Percentiles rank a stretch among this genome's conserved stretches.
Evolutionary conservation across 2,888 invertebrate species (phyloP).

Genomic region (Cephus runcator): DNA sequence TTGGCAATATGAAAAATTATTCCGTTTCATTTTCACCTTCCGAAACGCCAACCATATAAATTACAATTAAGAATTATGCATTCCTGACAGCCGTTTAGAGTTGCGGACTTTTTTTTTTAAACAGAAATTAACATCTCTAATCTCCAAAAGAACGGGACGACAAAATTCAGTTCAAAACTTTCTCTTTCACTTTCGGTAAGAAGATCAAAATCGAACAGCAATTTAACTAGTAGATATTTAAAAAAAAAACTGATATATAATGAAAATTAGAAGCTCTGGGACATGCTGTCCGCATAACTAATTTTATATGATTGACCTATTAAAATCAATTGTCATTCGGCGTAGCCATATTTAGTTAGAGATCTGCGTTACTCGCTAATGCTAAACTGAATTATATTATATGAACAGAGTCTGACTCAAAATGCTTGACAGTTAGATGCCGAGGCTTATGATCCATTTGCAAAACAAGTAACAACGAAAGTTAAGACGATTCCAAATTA

Average conservation of each 20-base stretch:
- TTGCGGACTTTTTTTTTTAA: not conserved
- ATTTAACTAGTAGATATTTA: not conserved
- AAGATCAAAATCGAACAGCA: not conserved
- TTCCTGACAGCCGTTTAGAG: not conserved
- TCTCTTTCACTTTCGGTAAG: not conserved
- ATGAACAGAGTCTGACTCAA: no score
- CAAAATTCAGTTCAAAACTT: not conserved
- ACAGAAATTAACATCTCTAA: not conserved
- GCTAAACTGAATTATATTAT: no score
- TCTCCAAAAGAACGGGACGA: not conserved
- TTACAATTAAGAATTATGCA: not conserved
- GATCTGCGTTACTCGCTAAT: no score
- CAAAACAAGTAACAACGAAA: no score
- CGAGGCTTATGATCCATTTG: no score
- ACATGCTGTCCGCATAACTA: no score
- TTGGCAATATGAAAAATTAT: not conserved
- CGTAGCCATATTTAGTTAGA: no score
- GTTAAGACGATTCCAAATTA: no score
- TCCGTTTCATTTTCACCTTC: not conserved
- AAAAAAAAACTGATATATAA: not conserved
- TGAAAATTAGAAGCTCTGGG: not conserved
- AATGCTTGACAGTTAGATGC: no score
- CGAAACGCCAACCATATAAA: not conserved
- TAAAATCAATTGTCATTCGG: no score
- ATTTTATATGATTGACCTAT: no score